phyloP scores from a whole-genome alignment of 2,888 invertebrate species.

The Limnephilus rhombicus region DNA sequence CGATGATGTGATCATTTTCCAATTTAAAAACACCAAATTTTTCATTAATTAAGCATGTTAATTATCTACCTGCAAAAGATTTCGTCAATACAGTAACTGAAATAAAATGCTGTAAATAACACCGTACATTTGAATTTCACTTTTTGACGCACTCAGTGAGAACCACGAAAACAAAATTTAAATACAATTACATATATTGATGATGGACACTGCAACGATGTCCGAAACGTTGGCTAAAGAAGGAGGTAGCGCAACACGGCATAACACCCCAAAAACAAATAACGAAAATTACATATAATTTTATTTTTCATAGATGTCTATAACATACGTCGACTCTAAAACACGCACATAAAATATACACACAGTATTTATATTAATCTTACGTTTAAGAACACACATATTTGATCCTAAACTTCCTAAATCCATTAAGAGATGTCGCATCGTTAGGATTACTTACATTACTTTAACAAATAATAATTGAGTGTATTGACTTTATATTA shows the following conservation, averaged over 20 bases:
- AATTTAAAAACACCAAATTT: no score
- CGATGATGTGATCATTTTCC: not conserved
- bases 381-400: slow-evolving; percentile 31
- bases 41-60: not conserved
- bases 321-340: slow-evolving; percentile 8
- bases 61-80: not conserved
- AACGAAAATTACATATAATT: not conserved
- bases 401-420: slow-evolving; percentile 26
- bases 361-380: not conserved
- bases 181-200: not conserved
- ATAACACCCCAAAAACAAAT: no score
- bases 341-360: slow-evolving; percentile 12
- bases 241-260: no score
- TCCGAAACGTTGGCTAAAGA: no score
- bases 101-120: not conserved
- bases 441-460: not conserved
- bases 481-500: slow-evolving; percentile 26
- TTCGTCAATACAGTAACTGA: not conserved
- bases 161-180: not conserved
- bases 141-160: not conserved
- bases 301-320: not conserved
- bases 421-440: slow-evolving; percentile 16
- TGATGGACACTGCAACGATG: no score
- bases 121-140: not conserved
- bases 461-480: slow-evolving; percentile 1